Percentiles rank a stretch among this genome's conserved stretches.
These are phyloP conservation scores for Typhlomys cinereus DNA, from an alignment of 2,113 vertebrate genomes.

Conservation along the genomic window DNA sequence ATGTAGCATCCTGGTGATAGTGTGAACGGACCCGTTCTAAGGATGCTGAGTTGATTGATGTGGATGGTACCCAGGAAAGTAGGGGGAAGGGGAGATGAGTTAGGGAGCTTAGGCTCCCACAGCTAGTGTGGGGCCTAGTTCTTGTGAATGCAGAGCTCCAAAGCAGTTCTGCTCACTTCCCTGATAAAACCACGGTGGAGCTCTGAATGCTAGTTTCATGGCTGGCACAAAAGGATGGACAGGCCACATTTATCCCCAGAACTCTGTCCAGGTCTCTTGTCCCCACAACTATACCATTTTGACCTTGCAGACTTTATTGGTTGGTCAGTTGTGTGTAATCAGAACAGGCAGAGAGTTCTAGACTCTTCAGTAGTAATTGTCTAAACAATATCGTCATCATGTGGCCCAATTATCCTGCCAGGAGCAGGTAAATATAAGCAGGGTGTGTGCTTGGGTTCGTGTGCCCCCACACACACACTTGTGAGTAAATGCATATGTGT, in stretches of 20 bases:
- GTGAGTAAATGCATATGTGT: background rate
- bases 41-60: background rate
- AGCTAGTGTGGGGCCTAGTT: background rate
- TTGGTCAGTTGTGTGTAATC: background rate
- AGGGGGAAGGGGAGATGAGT: background rate
- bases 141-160: no score
- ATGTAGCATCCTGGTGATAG: background rate
- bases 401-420: slow-evolving; percentile 11
- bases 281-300: background rate
- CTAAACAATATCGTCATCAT: slow-evolving; percentile 46
- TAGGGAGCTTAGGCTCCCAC: background rate
- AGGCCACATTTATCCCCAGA: background rate
- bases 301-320: background rate
- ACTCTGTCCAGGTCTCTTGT: background rate
- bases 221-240: background rate
- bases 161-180: background rate
- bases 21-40: background rate
- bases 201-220: background rate
- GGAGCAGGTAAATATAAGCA: slow-evolving; percentile 32
- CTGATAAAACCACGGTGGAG: background rate
- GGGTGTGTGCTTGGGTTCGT: background rate
- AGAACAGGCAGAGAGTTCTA: slow-evolving; percentile 36
- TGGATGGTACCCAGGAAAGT: background rate
- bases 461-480: background rate
- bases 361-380: slow-evolving; percentile 47